phyloP scores from a whole-genome alignment of 2,888 invertebrate genomes.

The Drosophila putrida region DNA sequence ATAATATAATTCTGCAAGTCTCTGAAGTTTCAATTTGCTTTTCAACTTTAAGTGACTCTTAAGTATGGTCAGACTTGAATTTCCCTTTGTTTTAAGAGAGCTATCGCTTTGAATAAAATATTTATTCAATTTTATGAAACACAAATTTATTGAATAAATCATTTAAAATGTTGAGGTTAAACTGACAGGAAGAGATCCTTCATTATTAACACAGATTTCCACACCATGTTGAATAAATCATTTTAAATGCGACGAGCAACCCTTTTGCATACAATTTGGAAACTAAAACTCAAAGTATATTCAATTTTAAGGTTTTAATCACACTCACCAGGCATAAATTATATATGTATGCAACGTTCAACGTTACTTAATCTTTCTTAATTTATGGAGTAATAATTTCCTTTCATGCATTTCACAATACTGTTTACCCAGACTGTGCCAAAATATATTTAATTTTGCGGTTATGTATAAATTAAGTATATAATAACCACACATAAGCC shows the following conservation, averaged over 20 bases:
- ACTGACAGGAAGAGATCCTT: no score
- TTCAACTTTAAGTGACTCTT: conserved; percentile 2
- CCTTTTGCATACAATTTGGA: background rate
- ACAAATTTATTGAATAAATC: background rate
- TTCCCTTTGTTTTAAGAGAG: background rate
- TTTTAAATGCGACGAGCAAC: background rate
- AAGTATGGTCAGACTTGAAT: background rate
- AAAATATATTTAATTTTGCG: conserved; percentile 13
- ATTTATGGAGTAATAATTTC: conserved; percentile 1
- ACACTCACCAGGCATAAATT: background rate
- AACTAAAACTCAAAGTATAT: background rate
- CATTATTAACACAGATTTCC: no score
- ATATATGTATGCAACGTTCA: background rate
- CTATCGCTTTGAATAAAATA: background rate
- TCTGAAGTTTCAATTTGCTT: background rate
- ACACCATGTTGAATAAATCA: background rate
- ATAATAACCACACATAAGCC: conserved; percentile 34
- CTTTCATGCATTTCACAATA: background rate
- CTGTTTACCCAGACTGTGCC: background rate
- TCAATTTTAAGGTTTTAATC: background rate
- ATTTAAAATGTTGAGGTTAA: background rate
- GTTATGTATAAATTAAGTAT: conserved; percentile 20
- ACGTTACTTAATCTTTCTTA: background rate
- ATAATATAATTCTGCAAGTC: conserved; percentile 1
- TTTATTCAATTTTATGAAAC: no score